Conservation (phyloP, 2,797 vertebrate genomes). For the Helostoma temminkii region DNA sequence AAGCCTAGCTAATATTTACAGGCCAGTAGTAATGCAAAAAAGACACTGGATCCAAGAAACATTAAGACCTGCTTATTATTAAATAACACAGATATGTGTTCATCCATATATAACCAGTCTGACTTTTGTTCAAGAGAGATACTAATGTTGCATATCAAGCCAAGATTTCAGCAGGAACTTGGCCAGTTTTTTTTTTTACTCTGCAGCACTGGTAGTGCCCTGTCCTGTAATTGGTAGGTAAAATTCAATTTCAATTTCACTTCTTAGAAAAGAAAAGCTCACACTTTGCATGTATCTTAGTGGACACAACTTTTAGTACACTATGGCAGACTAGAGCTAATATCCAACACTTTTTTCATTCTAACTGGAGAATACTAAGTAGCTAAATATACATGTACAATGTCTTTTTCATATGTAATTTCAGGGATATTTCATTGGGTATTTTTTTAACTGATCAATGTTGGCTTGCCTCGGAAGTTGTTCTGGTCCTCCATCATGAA, state of each 20-base stretch:
- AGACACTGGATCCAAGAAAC: background rate
- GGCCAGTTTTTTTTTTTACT: background rate
- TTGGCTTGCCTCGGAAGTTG: too few relatives aligned
- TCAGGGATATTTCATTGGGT: background rate
- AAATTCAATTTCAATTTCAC: too few relatives aligned
- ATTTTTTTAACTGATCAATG: too few relatives aligned
- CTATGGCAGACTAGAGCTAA: background rate
- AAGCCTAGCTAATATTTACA: background rate
- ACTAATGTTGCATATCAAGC: background rate
- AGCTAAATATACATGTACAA: background rate
- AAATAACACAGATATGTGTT: background rate
- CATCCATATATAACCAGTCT: background rate
- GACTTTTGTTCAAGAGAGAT: background rate
- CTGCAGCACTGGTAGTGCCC: background rate
- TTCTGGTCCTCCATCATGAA: too few relatives aligned
- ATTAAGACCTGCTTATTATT: background rate
- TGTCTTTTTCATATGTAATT: slow-evolving; percentile 2
- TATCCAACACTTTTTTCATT: background rate
- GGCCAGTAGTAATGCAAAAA: background rate
- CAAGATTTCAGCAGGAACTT: slow-evolving; percentile 3
- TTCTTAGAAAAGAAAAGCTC: background rate
- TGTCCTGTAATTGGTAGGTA: background rate
- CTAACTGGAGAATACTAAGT: background rate
- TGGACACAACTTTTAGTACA: background rate
- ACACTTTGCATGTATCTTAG: background rate